Conservation (phyloP, 2,113 vertebrate species). For the Fulica atra region DNA sequence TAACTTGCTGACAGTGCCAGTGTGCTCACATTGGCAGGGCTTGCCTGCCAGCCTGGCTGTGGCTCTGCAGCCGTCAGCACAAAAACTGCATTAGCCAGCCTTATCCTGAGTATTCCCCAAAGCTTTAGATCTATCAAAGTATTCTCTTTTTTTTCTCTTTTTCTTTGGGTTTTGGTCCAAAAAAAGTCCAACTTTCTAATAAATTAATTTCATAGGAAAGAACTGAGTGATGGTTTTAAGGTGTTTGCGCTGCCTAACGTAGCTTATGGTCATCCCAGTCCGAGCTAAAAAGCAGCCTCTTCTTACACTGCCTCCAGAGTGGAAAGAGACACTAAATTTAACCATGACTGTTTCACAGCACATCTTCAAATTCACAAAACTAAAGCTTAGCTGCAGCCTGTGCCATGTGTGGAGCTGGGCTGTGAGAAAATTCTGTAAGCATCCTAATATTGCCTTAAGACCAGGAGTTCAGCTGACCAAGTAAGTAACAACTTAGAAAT, state of each 20-base stretch:
- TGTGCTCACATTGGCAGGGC: accelerated
- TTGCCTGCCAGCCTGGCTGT: neutral
- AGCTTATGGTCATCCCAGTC: neutral
- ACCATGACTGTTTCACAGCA: neutral
- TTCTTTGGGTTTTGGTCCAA: neutral
- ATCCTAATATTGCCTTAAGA: neutral
- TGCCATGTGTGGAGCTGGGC: neutral
- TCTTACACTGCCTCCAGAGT: neutral
- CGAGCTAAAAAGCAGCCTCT: neutral
- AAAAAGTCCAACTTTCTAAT: neutral
- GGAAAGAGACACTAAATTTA: neutral
- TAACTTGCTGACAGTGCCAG: neutral
- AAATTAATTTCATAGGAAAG: neutral
- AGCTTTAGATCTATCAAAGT: neutral
- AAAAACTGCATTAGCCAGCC: neutral
- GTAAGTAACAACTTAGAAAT: neutral
- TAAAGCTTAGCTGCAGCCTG: neutral
- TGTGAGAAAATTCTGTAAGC: neutral
- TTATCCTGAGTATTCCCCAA: neutral
- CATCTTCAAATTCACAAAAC: neutral
- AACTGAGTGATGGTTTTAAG: neutral
- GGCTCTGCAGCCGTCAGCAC: neutral
- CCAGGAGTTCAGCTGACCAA: neutral
- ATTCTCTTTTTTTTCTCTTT: neutral
- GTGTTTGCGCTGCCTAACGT: neutral